phyloP scores from a whole-genome alignment of 2,797 vertebrate genomes.

The Microtus obscurus region DNA sequence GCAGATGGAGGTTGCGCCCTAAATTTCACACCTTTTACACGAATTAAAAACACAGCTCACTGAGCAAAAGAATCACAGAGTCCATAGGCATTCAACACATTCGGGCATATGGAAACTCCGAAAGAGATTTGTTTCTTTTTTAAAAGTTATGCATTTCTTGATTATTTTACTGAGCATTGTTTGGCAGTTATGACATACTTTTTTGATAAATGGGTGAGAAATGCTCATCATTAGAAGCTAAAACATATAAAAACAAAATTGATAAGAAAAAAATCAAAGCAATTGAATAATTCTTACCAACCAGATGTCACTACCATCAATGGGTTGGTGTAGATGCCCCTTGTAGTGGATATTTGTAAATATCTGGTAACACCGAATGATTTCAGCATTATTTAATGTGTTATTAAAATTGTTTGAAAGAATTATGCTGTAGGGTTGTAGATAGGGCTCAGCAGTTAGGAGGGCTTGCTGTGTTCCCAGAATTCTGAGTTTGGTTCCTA shows the following conservation, averaged over 20 bases:
- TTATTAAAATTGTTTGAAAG: constrained; percentile 15
- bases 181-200: neutral
- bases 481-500: neutral
- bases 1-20: neutral
- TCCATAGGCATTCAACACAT: neutral
- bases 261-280: neutral
- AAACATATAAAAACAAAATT: neutral
- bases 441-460: neutral
- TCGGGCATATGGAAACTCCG: neutral
- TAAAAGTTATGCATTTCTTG: neutral
- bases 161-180: neutral
- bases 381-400: neutral
- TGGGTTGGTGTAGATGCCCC: neutral
- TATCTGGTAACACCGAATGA: neutral
- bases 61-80: neutral
- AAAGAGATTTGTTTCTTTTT: neutral
- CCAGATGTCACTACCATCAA: neutral
- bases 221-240: neutral
- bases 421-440: neutral
- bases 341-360: neutral
- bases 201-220: neutral
- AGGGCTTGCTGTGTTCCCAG: neutral
- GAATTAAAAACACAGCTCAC: constrained; percentile 23
- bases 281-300: neutral
- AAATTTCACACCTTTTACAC: neutral